These are phyloP conservation scores for Pyrrhia umbra DNA, from an alignment of 2,888 invertebrate genomes.

Conservation along the genomic window DNA sequence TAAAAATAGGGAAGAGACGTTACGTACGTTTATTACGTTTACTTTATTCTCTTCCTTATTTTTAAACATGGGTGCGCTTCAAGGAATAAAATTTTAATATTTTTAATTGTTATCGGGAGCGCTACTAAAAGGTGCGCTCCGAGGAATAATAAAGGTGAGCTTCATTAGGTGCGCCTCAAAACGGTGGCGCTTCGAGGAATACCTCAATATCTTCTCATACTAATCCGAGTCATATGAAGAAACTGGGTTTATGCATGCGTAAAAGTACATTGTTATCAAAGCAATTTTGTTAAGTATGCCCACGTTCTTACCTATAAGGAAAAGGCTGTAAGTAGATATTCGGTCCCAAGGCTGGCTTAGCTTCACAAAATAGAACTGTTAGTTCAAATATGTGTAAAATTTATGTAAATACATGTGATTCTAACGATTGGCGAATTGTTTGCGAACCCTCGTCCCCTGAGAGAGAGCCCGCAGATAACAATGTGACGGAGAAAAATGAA, in stretches of 20 bases:
- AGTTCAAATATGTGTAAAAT: conserved; percentile 60
- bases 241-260: neutral
- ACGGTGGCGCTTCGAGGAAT: no score
- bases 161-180: no score
- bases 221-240: conserved; percentile 7
- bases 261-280: neutral
- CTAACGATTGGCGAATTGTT: conserved; percentile 63
- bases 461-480: conserved; percentile 50
- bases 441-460: conserved; percentile 54
- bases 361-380: conserved; percentile 48
- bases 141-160: no score
- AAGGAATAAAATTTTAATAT: no score
- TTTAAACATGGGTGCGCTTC: no score
- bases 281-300: neutral
- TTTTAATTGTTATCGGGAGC: no score
- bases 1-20: no score
- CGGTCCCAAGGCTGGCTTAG: neutral
- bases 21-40: no score
- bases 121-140: no score
- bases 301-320: neutral
- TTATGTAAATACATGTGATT: conserved; percentile 61
- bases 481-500: conserved; percentile 62
- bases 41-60: no score
- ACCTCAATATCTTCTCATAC: neutral
- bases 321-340: neutral